Base-by-base conservation (phyloP, 1,140 invertebrate genomes). In the Metopolophium dirhodum region DNA sequence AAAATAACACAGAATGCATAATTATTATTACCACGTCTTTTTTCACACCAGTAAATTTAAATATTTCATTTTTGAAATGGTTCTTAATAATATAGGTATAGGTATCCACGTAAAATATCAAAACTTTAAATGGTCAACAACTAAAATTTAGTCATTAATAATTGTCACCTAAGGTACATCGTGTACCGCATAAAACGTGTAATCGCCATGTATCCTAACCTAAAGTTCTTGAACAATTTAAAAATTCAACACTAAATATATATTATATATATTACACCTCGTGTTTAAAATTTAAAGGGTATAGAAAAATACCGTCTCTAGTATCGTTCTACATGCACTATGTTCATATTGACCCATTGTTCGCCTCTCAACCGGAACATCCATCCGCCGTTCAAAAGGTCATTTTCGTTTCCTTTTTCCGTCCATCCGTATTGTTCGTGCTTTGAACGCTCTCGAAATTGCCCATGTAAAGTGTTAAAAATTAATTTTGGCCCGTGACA, bases 331-430 rank as follows among this genome's bases (percentile, higher is more conserved):
- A 86, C 45, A 23, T 47, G 85, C 85, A 49, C 47, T 49, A 47
- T 49, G 30, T 49, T 35, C 45, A n/a, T 51, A 88, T 88, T 88
- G 18, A 88, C 47, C 86, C 86, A 88, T 51, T 88, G 86, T 88
- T 88, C n/a, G 86, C 35, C 30, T 88, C 20, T 88, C 47, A 51
- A 88, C 86, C 86, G 86, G 20, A 88, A 88, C 86, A 49, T 35
- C 82, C 23, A 41, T 85, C 4, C 23, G 7, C 30, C 49, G 7
- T 88, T 51, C 86, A 51, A 88, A 88, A 88, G 86, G 86, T 88
- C 86, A 88, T 51, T 88, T 88, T 88, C 30, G n/a, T 49, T n/a
- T 51, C 30, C 20, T 51, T 49, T 88, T 49, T 88, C 18, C 30
- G 20, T 88, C n/a, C n/a, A 51, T 88, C 18, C 86, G n/a, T 41